Conservation (phyloP, 1,140 invertebrate species). For the Neodiprion virginianus region DNA sequence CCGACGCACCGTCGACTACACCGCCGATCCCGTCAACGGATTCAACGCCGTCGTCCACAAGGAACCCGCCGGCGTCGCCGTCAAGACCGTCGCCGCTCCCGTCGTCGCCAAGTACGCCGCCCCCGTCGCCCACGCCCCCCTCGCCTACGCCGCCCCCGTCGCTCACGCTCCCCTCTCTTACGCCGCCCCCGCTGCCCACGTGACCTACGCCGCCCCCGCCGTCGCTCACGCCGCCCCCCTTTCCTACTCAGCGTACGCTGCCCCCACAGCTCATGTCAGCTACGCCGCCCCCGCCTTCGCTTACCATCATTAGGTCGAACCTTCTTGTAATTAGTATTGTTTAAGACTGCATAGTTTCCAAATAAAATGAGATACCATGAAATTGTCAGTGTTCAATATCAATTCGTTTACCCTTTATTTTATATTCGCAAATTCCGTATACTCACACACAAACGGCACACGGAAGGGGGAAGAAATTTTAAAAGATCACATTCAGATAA, state of each 20-base stretch:
- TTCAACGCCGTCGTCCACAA: constrained; percentile 57
- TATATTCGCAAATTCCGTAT: no score
- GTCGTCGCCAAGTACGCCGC: constrained; percentile 31
- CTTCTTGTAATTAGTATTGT: neutral
- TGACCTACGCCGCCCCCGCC: constrained; percentile 25
- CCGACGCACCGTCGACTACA: constrained; percentile 59
- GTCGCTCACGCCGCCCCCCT: constrained; percentile 36
- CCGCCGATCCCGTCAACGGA: constrained; percentile 56
- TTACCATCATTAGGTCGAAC: constrained; percentile 16
- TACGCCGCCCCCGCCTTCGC: constrained; percentile 14
- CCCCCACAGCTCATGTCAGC: constrained; percentile 21
- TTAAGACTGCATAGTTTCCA: neutral
- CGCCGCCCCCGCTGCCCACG: constrained; percentile 29
- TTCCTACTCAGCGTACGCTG: constrained; percentile 33
- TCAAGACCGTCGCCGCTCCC: constrained; percentile 29
- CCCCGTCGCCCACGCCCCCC: constrained; percentile 35
- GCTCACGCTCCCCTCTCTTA: constrained; percentile 28
- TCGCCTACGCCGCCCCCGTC: constrained; percentile 13
- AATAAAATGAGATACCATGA: neutral
- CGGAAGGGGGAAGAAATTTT: no score
- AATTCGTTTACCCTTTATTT: no score
- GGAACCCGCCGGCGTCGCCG: constrained; percentile 34
- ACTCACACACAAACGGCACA: no score
- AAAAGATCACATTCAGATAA: no score
- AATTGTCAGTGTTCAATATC: no score